Evolutionary conservation across 2,797 vertebrate species (phyloP).

Genomic region (Manis crassicaudata): DNA sequence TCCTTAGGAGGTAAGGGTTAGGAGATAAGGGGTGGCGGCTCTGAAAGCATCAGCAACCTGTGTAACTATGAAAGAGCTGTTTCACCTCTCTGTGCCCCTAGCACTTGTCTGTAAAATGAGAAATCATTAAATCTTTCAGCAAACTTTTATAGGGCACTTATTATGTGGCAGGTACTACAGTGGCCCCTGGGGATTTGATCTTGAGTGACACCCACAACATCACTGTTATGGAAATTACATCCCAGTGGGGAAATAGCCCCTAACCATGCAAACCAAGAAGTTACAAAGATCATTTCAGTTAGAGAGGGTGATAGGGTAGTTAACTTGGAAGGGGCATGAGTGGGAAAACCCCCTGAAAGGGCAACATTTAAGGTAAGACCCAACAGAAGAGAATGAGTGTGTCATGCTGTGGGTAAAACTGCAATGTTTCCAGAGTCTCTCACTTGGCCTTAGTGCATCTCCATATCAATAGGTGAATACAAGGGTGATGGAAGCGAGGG

Average conservation of each 20-base stretch:
- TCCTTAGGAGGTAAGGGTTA: not conserved
- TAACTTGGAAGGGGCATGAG: not conserved
- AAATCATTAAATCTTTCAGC: not conserved
- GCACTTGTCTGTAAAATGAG: not conserved
- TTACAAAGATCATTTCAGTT: not conserved
- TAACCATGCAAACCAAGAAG: not conserved
- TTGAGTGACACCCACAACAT: not conserved
- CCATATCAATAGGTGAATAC: too few species aligned
- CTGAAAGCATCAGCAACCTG: not conserved
- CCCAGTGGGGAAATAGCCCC: not conserved
- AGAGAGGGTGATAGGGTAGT: not conserved
- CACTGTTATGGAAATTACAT: not conserved
- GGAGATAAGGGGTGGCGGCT: rapidly evolving
- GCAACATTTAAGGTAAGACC: not conserved
- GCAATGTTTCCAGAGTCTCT: too few species aligned
- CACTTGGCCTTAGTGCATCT: too few species aligned
- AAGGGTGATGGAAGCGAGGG: too few species aligned
- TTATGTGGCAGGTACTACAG: not conserved
- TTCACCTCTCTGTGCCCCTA: not conserved
- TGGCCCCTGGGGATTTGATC: not conserved
- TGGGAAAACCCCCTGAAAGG: not conserved
- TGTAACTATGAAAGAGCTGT: not conserved
- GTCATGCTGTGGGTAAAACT: too few species aligned
- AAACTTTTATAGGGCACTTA: not conserved
- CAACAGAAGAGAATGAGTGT: not conserved